A percentile compares a stretch with the other conserved stretches of the same genome.
These are phyloP conservation scores for Xyrauchen texanus DNA, from an alignment of 2,113 vertebrate species.

Conservation along the genomic window DNA sequence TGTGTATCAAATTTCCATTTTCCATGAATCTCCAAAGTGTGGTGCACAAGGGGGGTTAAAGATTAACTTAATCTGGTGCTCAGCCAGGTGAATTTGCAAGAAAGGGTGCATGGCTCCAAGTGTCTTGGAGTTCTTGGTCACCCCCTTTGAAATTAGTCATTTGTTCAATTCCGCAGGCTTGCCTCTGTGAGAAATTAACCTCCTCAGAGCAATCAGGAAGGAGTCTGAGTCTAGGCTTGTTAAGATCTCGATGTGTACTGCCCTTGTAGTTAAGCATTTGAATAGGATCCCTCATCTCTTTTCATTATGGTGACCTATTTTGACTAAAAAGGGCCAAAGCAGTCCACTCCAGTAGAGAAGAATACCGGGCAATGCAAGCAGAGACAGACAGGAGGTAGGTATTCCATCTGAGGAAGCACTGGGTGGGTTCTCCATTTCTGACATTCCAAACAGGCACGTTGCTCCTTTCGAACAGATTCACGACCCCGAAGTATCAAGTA, in stretches of 20 bases:
- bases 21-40: neutral
- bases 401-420: neutral
- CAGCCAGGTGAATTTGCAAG: no score
- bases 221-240: neutral
- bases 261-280: neutral
- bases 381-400: neutral
- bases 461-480: neutral
- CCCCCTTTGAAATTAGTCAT: no score
- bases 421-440: neutral
- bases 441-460: neutral
- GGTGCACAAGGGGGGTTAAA: no score
- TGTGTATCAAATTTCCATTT: neutral
- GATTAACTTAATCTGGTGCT: no score
- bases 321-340: no score
- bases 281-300: no score
- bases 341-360: neutral
- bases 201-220: neutral
- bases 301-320: no score
- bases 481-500: neutral
- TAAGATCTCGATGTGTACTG: neutral
- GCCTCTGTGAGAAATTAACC: neutral
- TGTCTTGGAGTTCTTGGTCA: no score
- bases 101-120: no score
- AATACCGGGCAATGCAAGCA: neutral
- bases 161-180: neutral